These are phyloP conservation scores for Rhyzopertha dominica DNA, from an alignment of 1,140 invertebrate genomes.

Conservation along the genomic window DNA sequence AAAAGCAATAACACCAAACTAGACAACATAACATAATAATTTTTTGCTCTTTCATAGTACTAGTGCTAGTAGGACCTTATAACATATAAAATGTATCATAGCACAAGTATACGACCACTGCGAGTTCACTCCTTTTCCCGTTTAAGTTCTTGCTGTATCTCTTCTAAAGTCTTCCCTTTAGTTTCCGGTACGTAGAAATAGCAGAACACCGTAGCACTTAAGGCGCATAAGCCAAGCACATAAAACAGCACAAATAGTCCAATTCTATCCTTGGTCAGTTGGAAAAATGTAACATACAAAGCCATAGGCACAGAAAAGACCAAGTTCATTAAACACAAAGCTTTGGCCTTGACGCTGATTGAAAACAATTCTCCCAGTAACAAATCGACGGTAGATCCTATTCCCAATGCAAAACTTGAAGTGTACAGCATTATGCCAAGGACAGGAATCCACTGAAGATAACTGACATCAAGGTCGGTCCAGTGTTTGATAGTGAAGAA, in stretches of 20 bases:
- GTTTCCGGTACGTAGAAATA: constrained; percentile 61
- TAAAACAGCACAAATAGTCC: constrained; percentile 47
- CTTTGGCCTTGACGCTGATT: constrained; percentile 36
- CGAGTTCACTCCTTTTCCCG: too few relatives aligned
- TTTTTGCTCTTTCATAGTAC: too few relatives aligned
- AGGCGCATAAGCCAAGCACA: constrained; percentile 45
- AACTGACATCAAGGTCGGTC: not conserved
- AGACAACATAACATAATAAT: too few relatives aligned
- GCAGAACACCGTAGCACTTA: constrained; percentile 47
- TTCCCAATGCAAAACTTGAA: constrained; percentile 25
- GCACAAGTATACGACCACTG: too few relatives aligned
- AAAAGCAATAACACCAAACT: too few relatives aligned
- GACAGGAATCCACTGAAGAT: constrained; percentile 16
- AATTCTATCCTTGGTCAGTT: constrained; percentile 44
- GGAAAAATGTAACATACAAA: constrained; percentile 49
- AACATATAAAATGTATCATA: too few relatives aligned
- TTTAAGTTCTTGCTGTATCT: constrained; percentile 60
- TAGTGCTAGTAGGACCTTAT: too few relatives aligned
- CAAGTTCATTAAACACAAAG: constrained; percentile 25
- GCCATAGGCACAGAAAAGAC: constrained; percentile 31
- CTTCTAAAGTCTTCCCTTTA: constrained; percentile 56
- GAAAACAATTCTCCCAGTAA: constrained; percentile 35
- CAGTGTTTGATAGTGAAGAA: constrained; percentile 1
- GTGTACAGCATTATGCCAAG: constrained; percentile 28
- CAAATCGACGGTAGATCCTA: constrained; percentile 25